A percentile compares a stretch with the other conserved stretches of the same genome.
Evolutionary conservation across 2,113 vertebrate species (phyloP).

Genomic region (Prochilodus magdalenae): DNA sequence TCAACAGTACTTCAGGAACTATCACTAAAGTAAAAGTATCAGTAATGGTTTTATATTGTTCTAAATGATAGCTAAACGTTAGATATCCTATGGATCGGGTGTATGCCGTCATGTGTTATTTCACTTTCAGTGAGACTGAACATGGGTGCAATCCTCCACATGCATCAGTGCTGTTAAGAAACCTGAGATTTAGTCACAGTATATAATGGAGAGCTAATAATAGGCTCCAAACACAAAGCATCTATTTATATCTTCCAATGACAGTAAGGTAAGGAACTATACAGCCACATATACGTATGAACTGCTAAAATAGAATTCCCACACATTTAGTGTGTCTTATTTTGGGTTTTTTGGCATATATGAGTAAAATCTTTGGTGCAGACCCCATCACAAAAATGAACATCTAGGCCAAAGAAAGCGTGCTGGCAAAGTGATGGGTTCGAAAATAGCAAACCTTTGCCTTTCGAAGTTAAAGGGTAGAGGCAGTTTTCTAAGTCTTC

Average conservation of each 20-base stretch:
- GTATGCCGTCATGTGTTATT: too few species aligned
- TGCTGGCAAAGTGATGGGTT: not conserved
- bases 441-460: not conserved
- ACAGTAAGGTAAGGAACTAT: not conserved
- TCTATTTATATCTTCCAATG: too few species aligned
- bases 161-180: too few species aligned
- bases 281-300: too few species aligned
- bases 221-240: not conserved
- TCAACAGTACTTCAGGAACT: too few species aligned
- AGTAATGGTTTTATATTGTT: too few species aligned
- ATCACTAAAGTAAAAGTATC: too few species aligned
- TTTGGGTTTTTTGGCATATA: not conserved
- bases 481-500: not conserved
- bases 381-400: not conserved
- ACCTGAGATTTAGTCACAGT: not conserved
- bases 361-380: conserved; percentile 6
- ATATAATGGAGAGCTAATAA: not conserved
- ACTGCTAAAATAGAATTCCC: not conserved
- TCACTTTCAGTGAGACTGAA: too few species aligned
- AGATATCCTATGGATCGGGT: too few species aligned
- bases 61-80: too few species aligned
- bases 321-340: not conserved
- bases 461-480: not conserved
- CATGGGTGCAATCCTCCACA: too few species aligned
- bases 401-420: not conserved